Percentiles rank a stretch among this genome's conserved stretches.
These are phyloP conservation scores for Chelonus formosanus DNA, from an alignment of 2,888 invertebrate genomes.

Conservation along the genomic window DNA sequence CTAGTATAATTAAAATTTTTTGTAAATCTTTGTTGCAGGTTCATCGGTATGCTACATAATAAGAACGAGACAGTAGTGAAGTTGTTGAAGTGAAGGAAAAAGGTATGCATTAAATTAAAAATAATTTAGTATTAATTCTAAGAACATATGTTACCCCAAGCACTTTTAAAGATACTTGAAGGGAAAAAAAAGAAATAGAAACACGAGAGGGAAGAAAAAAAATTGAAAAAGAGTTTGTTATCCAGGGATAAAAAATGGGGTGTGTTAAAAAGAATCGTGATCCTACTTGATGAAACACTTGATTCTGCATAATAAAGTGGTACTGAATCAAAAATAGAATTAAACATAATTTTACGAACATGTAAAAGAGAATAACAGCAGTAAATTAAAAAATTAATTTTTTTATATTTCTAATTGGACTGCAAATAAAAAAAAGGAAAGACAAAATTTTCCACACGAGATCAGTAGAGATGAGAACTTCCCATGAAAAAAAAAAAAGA, in stretches of 20 bases:
- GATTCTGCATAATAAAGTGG: conserved; percentile 43
- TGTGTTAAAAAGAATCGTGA: conserved; percentile 30
- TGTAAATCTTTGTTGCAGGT: conserved; percentile 1
- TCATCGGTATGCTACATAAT: not conserved
- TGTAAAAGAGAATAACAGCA: not conserved
- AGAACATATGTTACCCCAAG: not conserved
- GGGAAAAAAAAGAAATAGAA: not conserved
- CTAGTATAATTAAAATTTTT: no score
- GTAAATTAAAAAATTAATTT: not conserved
- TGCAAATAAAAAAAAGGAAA: not conserved
- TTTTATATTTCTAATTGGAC: conserved; percentile 14
- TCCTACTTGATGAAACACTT: conserved; percentile 43
- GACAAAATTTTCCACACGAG: no score
- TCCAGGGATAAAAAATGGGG: not conserved
- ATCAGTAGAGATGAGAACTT: no score
- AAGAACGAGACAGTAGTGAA: not conserved
- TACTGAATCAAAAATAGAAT: conserved; percentile 19
- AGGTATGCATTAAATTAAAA: conserved; percentile 3
- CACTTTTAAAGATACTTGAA: not conserved
- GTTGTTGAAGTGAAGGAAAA: conserved; percentile 1
- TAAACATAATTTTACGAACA: not conserved
- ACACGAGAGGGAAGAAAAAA: no score
- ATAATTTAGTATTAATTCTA: not conserved
- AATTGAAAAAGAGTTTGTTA: not conserved
- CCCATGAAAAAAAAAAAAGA: not conserved